Percentiles rank a stretch among this genome's conserved stretches.
Conservation (phyloP, 2,888 invertebrate genomes). For the Deilephila porcellus region DNA sequence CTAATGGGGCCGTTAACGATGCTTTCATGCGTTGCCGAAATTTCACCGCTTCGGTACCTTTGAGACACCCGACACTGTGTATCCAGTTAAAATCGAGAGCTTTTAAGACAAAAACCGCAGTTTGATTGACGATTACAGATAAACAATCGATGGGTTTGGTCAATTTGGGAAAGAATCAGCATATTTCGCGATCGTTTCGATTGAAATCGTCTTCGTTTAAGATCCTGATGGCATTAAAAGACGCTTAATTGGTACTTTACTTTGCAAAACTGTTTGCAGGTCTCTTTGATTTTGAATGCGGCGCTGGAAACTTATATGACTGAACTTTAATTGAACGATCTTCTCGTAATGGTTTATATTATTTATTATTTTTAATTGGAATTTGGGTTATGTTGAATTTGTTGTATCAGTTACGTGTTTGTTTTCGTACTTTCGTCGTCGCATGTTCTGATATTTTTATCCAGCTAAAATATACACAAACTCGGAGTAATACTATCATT, state of each 20-base stretch:
- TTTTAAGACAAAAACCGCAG: constrained; percentile 1
- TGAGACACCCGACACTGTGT: constrained; percentile 11
- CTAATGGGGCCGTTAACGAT: constrained; percentile 13
- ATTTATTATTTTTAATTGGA: background rate
- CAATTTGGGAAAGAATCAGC: background rate
- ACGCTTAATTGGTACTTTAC: background rate
- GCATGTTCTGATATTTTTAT: background rate
- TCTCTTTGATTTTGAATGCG: background rate
- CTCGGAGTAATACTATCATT: too few relatives aligned
- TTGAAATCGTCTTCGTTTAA: background rate
- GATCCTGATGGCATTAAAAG: background rate
- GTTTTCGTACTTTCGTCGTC: background rate
- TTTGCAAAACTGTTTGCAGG: background rate
- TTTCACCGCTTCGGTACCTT: constrained; percentile 8
- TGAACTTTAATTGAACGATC: background rate
- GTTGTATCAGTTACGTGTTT: too few relatives aligned
- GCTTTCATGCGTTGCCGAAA: constrained; percentile 4
- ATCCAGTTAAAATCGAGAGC: constrained; percentile 10
- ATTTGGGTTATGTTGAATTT: background rate
- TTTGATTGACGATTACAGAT: constrained; percentile 15
- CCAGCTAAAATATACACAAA: too few relatives aligned
- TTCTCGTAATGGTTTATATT: background rate
- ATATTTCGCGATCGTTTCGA: background rate
- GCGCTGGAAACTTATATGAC: background rate
- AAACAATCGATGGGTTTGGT: background rate